These are phyloP conservation scores for Chionoecetes opilio DNA, from an alignment of 1,140 invertebrate genomes.

Conservation along the genomic window DNA sequence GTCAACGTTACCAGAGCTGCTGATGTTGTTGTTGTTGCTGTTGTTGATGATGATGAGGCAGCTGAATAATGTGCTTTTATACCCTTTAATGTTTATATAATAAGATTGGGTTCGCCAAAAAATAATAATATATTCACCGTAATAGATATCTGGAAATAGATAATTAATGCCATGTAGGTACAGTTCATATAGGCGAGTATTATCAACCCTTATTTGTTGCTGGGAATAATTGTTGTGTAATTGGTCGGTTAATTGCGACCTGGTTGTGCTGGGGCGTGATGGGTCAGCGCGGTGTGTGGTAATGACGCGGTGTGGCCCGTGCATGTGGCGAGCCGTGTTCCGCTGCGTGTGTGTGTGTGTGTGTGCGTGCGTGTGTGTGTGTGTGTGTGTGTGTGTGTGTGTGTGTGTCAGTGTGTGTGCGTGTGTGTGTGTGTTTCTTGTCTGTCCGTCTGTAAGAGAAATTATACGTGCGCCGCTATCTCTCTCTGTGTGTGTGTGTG, in stretches of 20 bases:
- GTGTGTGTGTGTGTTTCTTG: not conserved
- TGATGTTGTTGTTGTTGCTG: no score
- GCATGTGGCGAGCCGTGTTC: not conserved
- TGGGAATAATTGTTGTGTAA: conserved; percentile 36
- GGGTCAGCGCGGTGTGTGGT: conserved; percentile 30
- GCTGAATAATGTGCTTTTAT: no score
- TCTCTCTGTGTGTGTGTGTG: not conserved
- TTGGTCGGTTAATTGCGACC: conserved; percentile 34
- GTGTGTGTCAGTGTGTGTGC: not conserved
- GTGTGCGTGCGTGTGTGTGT: not conserved
- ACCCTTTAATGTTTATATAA: no score
- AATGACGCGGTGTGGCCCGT: conserved; percentile 24
- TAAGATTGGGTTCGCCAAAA: no score
- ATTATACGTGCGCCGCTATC: not conserved
- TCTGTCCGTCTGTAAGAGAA: not conserved
- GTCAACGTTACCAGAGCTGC: no score
- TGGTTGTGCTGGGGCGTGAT: conserved; percentile 35
- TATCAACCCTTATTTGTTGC: conserved; percentile 20
- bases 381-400: conserved; percentile 33
- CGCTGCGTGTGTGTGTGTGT: not conserved
- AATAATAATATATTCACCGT: not conserved
- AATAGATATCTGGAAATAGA: conserved; percentile 2
- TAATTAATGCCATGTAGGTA: not conserved
- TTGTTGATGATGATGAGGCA: no score
- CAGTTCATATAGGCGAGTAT: not conserved